Evolutionary conservation across 2,113 vertebrate species (phyloP), one percentile per base, ranked within the genome.

Genomic region (Macaca nemestrina): DNA sequence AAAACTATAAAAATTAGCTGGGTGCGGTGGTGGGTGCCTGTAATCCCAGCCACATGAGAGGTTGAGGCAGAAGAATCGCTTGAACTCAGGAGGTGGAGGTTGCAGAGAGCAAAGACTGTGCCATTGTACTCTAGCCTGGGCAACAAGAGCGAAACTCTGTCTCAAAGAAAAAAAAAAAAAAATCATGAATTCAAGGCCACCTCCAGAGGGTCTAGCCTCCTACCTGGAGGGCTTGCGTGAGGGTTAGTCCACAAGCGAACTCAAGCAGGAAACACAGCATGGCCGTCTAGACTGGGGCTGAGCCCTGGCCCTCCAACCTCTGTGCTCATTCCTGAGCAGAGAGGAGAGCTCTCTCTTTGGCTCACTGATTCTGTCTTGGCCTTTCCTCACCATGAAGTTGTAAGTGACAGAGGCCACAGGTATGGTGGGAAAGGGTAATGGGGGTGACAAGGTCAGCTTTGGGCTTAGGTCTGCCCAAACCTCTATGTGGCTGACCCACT

Each of bases 401-500:
- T 1, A 22, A 57, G 80, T 55, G 30, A 25, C 27, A 13, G 76
- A 78, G 82, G 12, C 23, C 16, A 4, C 11, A 20, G 32, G 20
- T 76, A 16, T 30, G 23, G 80, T 35, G 13, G 38, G 35, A 73
- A 30, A 61, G 4, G 32, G 10, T 2, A 1, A n/a, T 6, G 2
- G 7, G 61, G 43, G 6, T 32, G 35, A 12, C 50, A 72, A 0
- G 1, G 13, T 70, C 76, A 61, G 22, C 78, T 70, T 17, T 11
- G 13, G 55, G 17, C 14, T 61, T 9, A 17, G 38, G 50, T 30
- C 23, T 22, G 50, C 25, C 25, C 57, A 38, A 83, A 0, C 8
- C 32, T 27, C 16, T 38, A 3, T 3, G 12, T 12, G 5, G 6
- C 10, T 12, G n/a, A n/a, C 7, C 9, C 40, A 1, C 9, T 6